Base-by-base conservation (phyloP, 2,888 invertebrate species). In the Caenorhabditis sulstoni region DNA sequence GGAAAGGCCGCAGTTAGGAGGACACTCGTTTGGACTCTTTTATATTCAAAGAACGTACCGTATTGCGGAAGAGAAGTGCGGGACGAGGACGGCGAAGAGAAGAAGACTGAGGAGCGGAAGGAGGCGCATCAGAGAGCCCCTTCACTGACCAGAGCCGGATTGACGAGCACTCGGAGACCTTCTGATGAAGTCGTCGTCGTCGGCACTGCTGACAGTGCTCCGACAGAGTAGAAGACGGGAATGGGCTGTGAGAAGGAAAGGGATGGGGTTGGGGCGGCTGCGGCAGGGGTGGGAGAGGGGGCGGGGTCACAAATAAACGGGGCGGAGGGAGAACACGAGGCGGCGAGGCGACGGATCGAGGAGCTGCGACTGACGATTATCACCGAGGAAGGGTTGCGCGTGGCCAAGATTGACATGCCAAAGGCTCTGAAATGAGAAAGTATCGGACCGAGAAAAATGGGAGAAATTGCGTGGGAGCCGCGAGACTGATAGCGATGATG, bases 111-210 rank as follows among this genome's bases (percentile, higher is more conserved):
- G 29, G 29, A 39, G 37, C 11, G 44, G 29, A 53, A 47, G 18
- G 39, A 37, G 55, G 45, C 61, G 49, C 67, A 58, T 62, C 47
- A 71, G 49, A 71, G 12, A 22, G 61, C 62, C 49, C 62, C 71
- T 57, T 71, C 71, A 49, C 41, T 71, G 71, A 71, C 71, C 71
- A 71, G 52, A n/a, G 71, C 47, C 39, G 71, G 71, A 29, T 64
- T 71, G 62, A 71, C 57, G 55, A 71, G 22, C 11, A 70, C 53
- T 44, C 44, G 45, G n/a, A 57, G n/a, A 23, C 7, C n/a, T 29
- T 49, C 50, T 37, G 41, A 29, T 29, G 29, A 29, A 3, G 41
- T 44, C 41, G 55, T 62, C 53, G 70, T 61, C 70, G 52, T 53
- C 61, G 47, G 45, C 52, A 39, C 64, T 7, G 71, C 41, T 16